Conservation (phyloP, 2,113 vertebrate genomes). For the Notothenia rossii region DNA sequence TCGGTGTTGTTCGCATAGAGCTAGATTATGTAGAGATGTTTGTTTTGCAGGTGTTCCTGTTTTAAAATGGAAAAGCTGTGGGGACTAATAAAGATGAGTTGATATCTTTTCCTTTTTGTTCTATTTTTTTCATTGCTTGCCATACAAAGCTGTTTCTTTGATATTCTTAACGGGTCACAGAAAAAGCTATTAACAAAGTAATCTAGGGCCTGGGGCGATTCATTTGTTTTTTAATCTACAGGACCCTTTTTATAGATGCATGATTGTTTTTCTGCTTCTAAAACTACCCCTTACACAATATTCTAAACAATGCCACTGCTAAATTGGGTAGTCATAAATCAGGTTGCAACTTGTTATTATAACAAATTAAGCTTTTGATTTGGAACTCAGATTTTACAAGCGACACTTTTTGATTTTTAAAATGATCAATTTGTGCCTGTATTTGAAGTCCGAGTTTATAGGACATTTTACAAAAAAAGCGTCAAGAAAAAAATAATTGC, state of each 20-base stretch:
- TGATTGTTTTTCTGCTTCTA: neutral
- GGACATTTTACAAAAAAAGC: too few species aligned
- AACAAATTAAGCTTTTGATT: neutral
- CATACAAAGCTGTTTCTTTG: neutral
- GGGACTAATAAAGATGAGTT: slow-evolving; percentile 66
- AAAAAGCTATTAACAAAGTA: neutral
- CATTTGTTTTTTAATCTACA: neutral
- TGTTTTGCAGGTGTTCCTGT: slow-evolving; percentile 24
- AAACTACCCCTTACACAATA: too few species aligned
- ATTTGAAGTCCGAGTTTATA: too few species aligned
- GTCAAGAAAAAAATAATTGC: too few species aligned
- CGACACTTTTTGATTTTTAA: too few species aligned
- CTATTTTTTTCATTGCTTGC: slow-evolving; percentile 3
- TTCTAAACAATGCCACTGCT: too few species aligned
- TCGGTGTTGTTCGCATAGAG: slow-evolving; percentile 8
- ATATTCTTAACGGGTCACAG: neutral
- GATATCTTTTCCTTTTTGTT: slow-evolving; percentile 13
- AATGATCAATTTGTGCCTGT: too few species aligned
- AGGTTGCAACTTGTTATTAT: too few species aligned
- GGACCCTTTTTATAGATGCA: neutral
- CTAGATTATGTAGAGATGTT: slow-evolving; percentile 32
- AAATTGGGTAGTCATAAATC: too few species aligned
- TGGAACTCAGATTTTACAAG: neutral
- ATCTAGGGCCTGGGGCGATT: neutral
- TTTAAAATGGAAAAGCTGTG: slow-evolving; percentile 18